Conservation (phyloP, 2,797 vertebrate species). For the Manis pentadactyla region DNA sequence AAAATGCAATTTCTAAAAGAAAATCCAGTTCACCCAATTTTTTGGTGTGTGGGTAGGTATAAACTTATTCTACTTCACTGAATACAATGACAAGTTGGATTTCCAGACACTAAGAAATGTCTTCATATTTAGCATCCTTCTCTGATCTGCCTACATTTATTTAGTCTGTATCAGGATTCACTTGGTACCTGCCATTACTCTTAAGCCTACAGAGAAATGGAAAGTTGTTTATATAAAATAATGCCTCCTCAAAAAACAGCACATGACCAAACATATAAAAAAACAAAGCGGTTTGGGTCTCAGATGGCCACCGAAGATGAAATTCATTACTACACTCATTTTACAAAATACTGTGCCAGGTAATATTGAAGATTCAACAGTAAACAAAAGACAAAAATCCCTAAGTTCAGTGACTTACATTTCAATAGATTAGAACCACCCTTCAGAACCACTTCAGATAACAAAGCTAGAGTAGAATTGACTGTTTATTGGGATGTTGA, state of each 20-base stretch:
- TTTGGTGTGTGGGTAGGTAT: slow-evolving; percentile 21
- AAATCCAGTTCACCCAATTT: not conserved
- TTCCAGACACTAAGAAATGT: not conserved
- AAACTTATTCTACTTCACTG: not conserved
- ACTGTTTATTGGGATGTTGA: not conserved
- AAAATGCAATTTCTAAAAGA: slow-evolving; percentile 52
- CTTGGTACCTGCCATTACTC: not conserved
- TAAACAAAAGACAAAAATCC: not conserved
- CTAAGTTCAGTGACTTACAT: not conserved
- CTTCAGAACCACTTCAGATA: not conserved
- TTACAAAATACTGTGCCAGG: not conserved
- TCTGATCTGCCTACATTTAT: slow-evolving; percentile 19
- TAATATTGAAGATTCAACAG: not conserved
- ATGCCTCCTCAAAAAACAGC: slow-evolving; percentile 4
- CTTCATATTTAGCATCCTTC: not conserved
- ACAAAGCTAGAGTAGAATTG: not conserved
- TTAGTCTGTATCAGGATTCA: not conserved
- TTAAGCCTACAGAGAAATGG: not conserved
- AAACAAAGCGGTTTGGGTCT: not conserved
- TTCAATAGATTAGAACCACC: not conserved
- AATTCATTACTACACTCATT: slow-evolving; percentile 25
- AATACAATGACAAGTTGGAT: not conserved
- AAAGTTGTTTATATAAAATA: slow-evolving; percentile 5
- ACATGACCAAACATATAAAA: not conserved
- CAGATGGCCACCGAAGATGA: slow-evolving; percentile 18